These are phyloP conservation scores for Lypha dubia DNA, from an alignment of 2,888 invertebrate genomes.

Conservation along the genomic window DNA sequence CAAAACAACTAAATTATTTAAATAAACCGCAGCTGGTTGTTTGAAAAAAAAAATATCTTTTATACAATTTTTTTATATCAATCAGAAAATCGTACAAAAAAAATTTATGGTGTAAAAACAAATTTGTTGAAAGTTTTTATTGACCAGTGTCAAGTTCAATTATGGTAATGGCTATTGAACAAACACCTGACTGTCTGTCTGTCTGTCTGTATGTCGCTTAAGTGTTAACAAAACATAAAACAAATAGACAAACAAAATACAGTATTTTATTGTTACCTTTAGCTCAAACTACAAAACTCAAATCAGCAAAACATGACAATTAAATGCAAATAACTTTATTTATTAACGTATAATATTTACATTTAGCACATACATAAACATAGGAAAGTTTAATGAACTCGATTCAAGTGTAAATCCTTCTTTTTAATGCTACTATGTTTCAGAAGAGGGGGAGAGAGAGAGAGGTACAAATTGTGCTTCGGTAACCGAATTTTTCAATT, in stretches of 20 bases:
- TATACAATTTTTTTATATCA: neutral
- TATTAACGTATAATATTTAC: neutral
- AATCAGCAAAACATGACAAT: constrained; percentile 16
- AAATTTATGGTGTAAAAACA: constrained; percentile 4
- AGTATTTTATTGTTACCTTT: neutral
- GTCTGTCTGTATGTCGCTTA: neutral
- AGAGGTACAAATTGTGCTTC: too few relatives aligned
- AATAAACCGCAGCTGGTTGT: constrained; percentile 59
- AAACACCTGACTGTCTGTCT: constrained; percentile 50
- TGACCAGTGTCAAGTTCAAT: constrained; percentile 69
- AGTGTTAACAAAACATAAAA: neutral
- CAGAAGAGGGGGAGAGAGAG: too few relatives aligned
- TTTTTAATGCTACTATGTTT: too few relatives aligned
- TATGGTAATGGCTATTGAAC: constrained; percentile 58
- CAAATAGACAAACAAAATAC: neutral
- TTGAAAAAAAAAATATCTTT: constrained; percentile 21
- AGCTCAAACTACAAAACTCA: neutral
- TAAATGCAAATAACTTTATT: neutral
- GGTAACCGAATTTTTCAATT: too few relatives aligned
- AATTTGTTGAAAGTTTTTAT: constrained; percentile 38
- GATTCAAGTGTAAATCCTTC: too few relatives aligned
- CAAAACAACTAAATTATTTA: constrained; percentile 45
- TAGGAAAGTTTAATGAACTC: neutral
- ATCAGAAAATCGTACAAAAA: neutral
- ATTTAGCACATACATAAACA: constrained; percentile 6